Evolutionary conservation across 2,113 vertebrate species (phyloP).

Genomic region (Balaenoptera acutorostrata): DNA sequence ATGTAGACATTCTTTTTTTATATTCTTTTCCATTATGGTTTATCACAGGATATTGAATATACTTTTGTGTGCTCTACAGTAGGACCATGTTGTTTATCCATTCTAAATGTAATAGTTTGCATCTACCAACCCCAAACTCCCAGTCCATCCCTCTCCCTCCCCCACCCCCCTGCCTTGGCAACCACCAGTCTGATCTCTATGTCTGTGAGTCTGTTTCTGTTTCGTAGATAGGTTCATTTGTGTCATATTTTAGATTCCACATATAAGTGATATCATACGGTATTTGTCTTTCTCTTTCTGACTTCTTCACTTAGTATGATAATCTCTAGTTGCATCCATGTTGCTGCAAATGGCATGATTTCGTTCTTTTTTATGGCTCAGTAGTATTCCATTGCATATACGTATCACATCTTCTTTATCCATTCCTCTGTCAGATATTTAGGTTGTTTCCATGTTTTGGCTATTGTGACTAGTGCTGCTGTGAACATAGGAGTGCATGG

Average conservation of each 20-base stretch:
- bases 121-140: not conserved
- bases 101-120: not conserved
- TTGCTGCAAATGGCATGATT: not conserved
- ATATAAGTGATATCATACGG: not conserved
- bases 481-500: not conserved
- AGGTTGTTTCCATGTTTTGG: not conserved
- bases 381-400: not conserved
- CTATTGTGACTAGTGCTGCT: not conserved
- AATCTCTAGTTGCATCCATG: not conserved
- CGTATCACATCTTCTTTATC: not conserved
- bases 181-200: not conserved
- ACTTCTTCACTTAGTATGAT: not conserved
- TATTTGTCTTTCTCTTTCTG: not conserved
- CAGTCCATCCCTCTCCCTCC: too few relatives aligned
- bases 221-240: not conserved
- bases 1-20: not conserved
- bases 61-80: fast-evolving
- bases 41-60: not conserved
- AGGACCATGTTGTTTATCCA: not conserved
- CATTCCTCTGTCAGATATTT: not conserved
- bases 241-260: not conserved
- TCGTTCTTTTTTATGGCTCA: not conserved
- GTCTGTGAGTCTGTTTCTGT: not conserved
- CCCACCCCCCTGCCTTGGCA: not conserved
- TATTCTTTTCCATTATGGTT: not conserved